A percentile compares a stretch with the other conserved stretches of the same genome.
phyloP scores from a whole-genome alignment of 2,888 invertebrate genomes.

The Ectemnius continuus region DNA sequence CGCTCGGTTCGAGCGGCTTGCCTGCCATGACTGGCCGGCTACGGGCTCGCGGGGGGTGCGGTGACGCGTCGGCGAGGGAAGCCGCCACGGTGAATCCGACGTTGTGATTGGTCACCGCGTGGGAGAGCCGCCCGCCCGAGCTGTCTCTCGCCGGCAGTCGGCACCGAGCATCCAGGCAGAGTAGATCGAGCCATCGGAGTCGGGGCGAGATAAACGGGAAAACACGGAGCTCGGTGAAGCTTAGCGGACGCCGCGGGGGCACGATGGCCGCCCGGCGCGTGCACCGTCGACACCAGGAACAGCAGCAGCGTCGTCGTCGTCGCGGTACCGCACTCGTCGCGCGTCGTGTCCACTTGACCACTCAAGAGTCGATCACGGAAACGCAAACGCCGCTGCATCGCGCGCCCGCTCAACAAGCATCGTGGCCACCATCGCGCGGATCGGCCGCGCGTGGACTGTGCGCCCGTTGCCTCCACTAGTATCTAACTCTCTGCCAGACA shows the following conservation, averaged over 20 bases:
- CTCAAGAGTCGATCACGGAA: conserved; percentile 41
- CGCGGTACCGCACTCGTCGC: conserved; percentile 57
- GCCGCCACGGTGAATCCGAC: conserved; percentile 68
- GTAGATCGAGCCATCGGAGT: conserved; percentile 63
- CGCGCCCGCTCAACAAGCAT: conserved; percentile 57
- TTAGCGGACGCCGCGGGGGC: conserved; percentile 56
- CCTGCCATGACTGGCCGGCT: conserved; percentile 74
- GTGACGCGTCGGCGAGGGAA: conserved; percentile 74
- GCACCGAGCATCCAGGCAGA: conserved; percentile 74
- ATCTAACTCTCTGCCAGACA: conserved; percentile 13
- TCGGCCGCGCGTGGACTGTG: conserved; percentile 57
- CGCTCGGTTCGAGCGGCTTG: conserved; percentile 60
- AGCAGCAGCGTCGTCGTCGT: conserved; percentile 51
- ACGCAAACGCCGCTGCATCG: conserved; percentile 51
- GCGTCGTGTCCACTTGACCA: conserved; percentile 41
- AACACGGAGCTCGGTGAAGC: conserved; percentile 54
- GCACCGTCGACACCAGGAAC: conserved; percentile 59
- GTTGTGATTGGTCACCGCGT: conserved; percentile 75
- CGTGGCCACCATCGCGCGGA: conserved; percentile 64
- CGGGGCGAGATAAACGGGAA: conserved; percentile 49
- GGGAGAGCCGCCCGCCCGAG: conserved; percentile 77
- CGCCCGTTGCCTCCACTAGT: conserved; percentile 55
- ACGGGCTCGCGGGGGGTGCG: conserved; percentile 55
- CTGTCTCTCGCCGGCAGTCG: conserved; percentile 72
- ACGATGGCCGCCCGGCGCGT: conserved; percentile 72